Evolutionary conservation across 2,888 invertebrate species (phyloP).

Genomic region (Orgyia antiqua): DNA sequence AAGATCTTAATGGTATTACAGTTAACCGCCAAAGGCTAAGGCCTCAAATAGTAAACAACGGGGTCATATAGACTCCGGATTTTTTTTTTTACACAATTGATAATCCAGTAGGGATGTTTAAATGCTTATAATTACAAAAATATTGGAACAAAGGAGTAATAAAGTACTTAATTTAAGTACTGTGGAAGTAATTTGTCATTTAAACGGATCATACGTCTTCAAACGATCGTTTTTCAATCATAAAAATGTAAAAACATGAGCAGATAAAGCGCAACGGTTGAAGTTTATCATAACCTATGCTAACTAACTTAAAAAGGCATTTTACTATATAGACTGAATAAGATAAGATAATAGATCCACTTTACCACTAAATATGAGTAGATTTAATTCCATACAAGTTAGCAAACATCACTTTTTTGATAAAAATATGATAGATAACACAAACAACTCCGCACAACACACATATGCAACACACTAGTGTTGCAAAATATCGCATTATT

Average conservation of each 20-base stretch:
- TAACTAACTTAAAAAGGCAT: slow-evolving; percentile 37
- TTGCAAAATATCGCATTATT: no score
- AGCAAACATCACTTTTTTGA: slow-evolving; percentile 71
- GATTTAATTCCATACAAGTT: slow-evolving; percentile 58
- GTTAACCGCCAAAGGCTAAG: slow-evolving; percentile 26
- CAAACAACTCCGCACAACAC: slow-evolving; percentile 56
- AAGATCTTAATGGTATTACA: slow-evolving; percentile 20
- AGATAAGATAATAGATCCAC: slow-evolving; percentile 59
- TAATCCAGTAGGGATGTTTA: slow-evolving; percentile 15
- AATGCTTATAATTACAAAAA: slow-evolving; percentile 9
- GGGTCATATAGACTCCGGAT: slow-evolving; percentile 30
- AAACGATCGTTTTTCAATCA: slow-evolving; percentile 39
- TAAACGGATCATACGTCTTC: slow-evolving; percentile 21
- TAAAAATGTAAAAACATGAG: slow-evolving; percentile 66
- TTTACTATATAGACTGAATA: slow-evolving; percentile 41
- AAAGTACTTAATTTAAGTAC: slow-evolving; percentile 7
- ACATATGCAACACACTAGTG: slow-evolving; percentile 42
- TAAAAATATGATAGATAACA: slow-evolving; percentile 75
- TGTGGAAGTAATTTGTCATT: slow-evolving; percentile 17
- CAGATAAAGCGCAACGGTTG: slow-evolving; percentile 29
- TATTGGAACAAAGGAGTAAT: slow-evolving; percentile 6
- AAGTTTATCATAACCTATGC: slow-evolving; percentile 57
- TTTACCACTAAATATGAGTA: slow-evolving; percentile 66
- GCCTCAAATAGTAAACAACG: slow-evolving; percentile 35
- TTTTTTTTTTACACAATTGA: slow-evolving; percentile 10